Evolutionary conservation across 92 coral and sea anemone genomes (phyloP), one percentile per base, ranked within the genome.

Genomic region (Pocillopora meandrina): DNA sequence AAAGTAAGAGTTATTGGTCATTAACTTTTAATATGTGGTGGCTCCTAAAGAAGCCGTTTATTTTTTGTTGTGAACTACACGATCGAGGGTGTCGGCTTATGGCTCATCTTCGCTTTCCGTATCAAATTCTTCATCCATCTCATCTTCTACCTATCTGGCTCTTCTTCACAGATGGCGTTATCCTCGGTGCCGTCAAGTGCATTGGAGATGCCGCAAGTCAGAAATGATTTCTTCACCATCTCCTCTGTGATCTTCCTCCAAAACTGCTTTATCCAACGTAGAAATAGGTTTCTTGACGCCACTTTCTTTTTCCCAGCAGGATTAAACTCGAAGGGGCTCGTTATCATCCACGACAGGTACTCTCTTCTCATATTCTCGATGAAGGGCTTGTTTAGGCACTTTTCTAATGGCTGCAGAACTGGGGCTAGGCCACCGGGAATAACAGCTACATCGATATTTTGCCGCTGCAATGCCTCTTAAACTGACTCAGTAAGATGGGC

Each of bases 101-200:
- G 75, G 75, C 49, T 71, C 75, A 71, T 71, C 75, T 71, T 71
- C 75, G 75, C 60, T 73, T n/a, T 56, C 60, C n/a, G 77, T 73
- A 6, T 18, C 77, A 49, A 73, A 73, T 73, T 73, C 77, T 18
- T 49, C 77, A 15, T 73, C 77, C 77, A 73, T 73, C 61, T 16
- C 60, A 13, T 73, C 77, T 14, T 73, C 61, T 2, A 49, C 77
- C 49, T 61, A 6, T 60, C 61, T 31, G 20, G 52, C 18, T 73
- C 77, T 4, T 72, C 76, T 13, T 17, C 19, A 52, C 36, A 72
- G 19, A 72, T 20, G 11, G 57, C 76, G 19, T 72, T 58, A 23
- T 72, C 76, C 17, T 72, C 23, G 19, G 74, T 70, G 16, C 74
- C 74, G 74, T 36, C 74, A 9, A 70, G 74, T 9, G 74, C 42